phyloP scores from a whole-genome alignment of 2,888 invertebrate genomes.

The Melolontha melolontha region DNA sequence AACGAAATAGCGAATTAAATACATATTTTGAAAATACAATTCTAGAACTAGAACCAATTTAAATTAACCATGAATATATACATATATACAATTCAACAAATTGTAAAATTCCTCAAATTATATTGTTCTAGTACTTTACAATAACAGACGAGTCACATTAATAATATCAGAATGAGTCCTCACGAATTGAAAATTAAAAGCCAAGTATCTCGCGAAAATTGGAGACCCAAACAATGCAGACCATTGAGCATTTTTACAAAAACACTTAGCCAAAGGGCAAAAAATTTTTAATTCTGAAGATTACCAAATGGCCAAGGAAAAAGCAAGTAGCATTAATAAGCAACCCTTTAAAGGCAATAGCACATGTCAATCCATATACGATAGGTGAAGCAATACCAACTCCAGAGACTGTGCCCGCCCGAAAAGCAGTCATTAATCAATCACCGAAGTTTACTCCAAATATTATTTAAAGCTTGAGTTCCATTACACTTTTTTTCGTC shows the following conservation, averaged over 20 bases:
- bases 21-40: too few species aligned
- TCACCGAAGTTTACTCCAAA: constrained; percentile 69
- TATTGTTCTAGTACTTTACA: too few species aligned
- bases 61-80: too few species aligned
- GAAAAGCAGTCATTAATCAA: constrained; percentile 94
- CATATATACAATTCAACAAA: too few species aligned
- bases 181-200: constrained; percentile 89
- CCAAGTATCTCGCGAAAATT: constrained; percentile 82
- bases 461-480: too few species aligned
- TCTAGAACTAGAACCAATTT: too few species aligned
- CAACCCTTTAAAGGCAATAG: constrained; percentile 65
- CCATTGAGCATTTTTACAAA: constrained; percentile 93
- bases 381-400: constrained; percentile 97
- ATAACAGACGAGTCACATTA: too few species aligned
- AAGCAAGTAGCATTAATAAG: constrained; percentile 78
- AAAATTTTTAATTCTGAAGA: constrained; percentile 99
- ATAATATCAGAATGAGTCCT: too few species aligned
- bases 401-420: constrained; percentile 93
- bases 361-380: constrained; percentile 63
- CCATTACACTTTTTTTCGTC: too few species aligned
- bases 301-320: constrained; percentile 99
- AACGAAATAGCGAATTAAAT: too few species aligned
- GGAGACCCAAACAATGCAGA: constrained; percentile 77
- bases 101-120: too few species aligned
- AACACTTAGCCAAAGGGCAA: constrained; percentile 96